A percentile compares a stretch with the other conserved stretches of the same genome.
These are phyloP conservation scores for Prunella strophiata DNA, from an alignment of 2,797 vertebrate species.

Conservation along the genomic window DNA sequence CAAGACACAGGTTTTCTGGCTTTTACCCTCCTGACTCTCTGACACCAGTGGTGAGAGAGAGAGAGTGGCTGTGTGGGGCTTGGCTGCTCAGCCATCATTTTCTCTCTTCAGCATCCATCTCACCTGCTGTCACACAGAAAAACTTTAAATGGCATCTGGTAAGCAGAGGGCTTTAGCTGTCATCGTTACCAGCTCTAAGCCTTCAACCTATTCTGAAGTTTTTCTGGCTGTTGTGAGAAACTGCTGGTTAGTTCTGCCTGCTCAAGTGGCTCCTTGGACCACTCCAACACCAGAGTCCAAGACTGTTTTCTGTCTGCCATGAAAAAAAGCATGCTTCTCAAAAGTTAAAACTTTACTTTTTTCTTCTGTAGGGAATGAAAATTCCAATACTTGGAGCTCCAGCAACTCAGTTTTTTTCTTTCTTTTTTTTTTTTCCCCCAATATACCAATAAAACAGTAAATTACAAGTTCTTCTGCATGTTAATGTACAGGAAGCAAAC, in stretches of 20 bases:
- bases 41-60: background rate
- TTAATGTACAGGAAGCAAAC: background rate
- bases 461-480: background rate
- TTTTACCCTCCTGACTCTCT: background rate
- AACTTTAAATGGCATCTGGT: background rate
- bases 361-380: background rate
- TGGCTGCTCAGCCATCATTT: background rate
- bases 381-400: background rate
- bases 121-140: background rate
- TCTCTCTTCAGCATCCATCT: background rate
- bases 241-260: background rate
- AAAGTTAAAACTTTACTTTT: background rate
- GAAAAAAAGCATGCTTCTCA: accelerated
- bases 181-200: background rate
- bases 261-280: background rate
- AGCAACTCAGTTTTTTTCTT: background rate
- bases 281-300: background rate
- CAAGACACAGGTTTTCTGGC: background rate
- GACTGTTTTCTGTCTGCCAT: background rate
- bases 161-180: background rate
- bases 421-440: too few species aligned
- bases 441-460: background rate
- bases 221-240: background rate
- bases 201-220: background rate
- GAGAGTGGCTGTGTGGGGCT: background rate